Evolutionary conservation across 2,888 invertebrate species (phyloP).

Genomic region (Campaea margaritaria): DNA sequence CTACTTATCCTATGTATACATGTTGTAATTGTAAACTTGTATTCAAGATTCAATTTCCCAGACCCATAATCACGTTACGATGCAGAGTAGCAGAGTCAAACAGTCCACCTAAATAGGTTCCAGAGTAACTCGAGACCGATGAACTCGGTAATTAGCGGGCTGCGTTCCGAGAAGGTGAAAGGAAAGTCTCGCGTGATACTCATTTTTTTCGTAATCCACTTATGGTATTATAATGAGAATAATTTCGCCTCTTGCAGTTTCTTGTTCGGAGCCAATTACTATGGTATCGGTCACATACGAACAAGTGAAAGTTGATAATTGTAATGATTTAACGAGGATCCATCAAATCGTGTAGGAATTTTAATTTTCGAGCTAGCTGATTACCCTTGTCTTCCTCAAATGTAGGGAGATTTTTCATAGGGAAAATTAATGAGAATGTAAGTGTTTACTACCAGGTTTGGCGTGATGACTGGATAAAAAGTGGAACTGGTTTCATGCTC

Average conservation of each 20-base stretch:
- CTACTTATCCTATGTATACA: constrained; percentile 10
- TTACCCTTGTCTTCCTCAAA: constrained; percentile 23
- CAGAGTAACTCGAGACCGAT: constrained; percentile 61
- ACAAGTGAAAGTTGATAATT: constrained; percentile 76
- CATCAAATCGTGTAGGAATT: constrained; percentile 35
- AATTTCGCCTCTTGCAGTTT: constrained; percentile 65
- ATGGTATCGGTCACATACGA: constrained; percentile 62
- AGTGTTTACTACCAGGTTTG: constrained; percentile 70
- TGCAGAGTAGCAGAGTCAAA: constrained; percentile 31
- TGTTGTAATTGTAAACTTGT: constrained; percentile 14
- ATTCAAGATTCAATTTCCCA: constrained; percentile 20
- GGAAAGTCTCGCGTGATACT: constrained; percentile 64
- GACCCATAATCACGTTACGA: constrained; percentile 18
- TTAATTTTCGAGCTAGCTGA: constrained; percentile 39
- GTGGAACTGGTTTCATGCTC: constrained; percentile 78
- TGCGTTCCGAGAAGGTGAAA: constrained; percentile 69
- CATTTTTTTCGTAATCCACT: constrained; percentile 62
- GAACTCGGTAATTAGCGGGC: constrained; percentile 69
- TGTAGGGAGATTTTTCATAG: constrained; percentile 41
- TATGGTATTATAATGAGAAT: constrained; percentile 70
- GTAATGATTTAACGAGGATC: constrained; percentile 42
- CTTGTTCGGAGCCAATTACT: constrained; percentile 71
- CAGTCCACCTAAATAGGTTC: constrained; percentile 46
- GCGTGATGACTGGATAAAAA: constrained; percentile 74
- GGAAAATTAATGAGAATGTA: constrained; percentile 62